A percentile compares a stretch with the other conserved stretches of the same genome.
phyloP scores from a whole-genome alignment of 1,140 invertebrate genomes.

The Anastatus disparis region DNA sequence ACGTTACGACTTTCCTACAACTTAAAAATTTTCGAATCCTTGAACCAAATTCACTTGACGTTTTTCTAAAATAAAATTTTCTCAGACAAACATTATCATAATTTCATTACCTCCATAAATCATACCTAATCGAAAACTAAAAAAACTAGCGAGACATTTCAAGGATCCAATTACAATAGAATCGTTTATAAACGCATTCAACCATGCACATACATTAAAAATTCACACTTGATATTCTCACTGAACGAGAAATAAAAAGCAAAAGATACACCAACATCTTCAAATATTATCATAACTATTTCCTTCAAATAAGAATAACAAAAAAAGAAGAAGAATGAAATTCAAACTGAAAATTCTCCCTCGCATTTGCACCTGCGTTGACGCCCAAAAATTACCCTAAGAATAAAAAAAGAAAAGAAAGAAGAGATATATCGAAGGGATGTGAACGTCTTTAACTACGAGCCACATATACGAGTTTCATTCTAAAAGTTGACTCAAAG shows the following conservation, averaged over 20 bases:
- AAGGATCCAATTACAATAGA: neutral
- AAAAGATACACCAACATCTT: neutral
- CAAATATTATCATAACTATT: constrained; percentile 30
- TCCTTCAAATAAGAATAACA: neutral
- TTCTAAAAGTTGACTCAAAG: constrained; percentile 2
- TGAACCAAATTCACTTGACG: too few species aligned
- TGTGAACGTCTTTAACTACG: neutral
- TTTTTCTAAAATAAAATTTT: neutral
- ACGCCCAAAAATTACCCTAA: constrained; percentile 25
- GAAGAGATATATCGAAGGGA: neutral
- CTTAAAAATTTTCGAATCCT: too few species aligned
- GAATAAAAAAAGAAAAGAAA: constrained; percentile 13
- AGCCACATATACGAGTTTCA: neutral
- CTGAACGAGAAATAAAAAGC: neutral
- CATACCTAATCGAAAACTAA: constrained; percentile 21
- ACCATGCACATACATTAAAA: constrained; percentile 21
- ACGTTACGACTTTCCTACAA: too few species aligned
- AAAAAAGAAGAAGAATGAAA: too few species aligned
- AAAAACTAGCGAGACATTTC: neutral
- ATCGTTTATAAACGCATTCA: constrained; percentile 14
- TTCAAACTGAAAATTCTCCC: neutral
- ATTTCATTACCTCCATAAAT: constrained; percentile 12
- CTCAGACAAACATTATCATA: neutral
- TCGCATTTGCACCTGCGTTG: neutral
- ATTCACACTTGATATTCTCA: constrained; percentile 8